phyloP scores from a whole-genome alignment of 2,888 invertebrate species.

The Polyommatus iphigenia region DNA sequence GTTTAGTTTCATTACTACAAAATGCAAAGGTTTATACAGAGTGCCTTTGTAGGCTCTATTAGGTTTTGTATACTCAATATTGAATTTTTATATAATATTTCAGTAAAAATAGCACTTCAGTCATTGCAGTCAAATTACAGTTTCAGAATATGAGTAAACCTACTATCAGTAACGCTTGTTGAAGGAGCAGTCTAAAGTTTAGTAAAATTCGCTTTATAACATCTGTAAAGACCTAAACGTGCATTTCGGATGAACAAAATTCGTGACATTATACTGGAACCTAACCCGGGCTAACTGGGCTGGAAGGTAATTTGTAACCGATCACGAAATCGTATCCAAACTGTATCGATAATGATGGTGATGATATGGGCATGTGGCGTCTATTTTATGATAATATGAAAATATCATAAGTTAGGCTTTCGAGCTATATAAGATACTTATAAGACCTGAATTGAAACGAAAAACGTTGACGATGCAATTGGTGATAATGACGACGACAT shows the following conservation, averaged over 20 bases:
- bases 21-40: too few relatives aligned
- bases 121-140: too few relatives aligned
- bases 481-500: neutral
- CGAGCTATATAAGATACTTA: neutral
- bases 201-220: neutral
- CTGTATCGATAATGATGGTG: neutral
- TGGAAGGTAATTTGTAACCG: conserved; percentile 23
- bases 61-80: too few relatives aligned
- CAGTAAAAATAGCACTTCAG: too few relatives aligned
- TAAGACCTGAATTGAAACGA: neutral
- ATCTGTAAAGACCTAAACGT: neutral
- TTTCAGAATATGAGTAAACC: too few relatives aligned
- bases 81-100: too few relatives aligned
- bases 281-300: conserved; percentile 12
- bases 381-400: neutral
- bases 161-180: too few relatives aligned
- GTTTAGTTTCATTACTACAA: too few relatives aligned
- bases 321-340: conserved; percentile 25
- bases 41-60: too few relatives aligned
- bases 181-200: neutral
- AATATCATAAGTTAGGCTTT: neutral
- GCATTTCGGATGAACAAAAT: conserved; percentile 1
- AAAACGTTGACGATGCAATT: neutral
- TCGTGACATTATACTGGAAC: conserved; percentile 27
- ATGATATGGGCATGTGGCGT: neutral